Evolutionary conservation across 2,113 vertebrate species (phyloP).

Genomic region (Phalacrocorax pelagicus): DNA sequence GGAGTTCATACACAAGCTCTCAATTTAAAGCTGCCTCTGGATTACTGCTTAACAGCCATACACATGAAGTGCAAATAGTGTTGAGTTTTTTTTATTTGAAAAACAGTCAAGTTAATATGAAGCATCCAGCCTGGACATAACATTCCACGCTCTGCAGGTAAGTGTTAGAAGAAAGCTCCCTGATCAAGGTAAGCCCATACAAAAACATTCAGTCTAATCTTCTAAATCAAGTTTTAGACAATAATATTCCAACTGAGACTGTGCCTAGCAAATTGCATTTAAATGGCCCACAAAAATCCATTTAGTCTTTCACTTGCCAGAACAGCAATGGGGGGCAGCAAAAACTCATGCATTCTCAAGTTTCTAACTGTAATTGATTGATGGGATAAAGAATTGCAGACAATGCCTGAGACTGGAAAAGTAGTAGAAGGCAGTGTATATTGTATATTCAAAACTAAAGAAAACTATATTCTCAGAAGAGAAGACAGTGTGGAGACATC

Average conservation of each 20-base stretch:
- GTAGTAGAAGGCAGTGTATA: neutral
- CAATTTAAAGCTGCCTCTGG: neutral
- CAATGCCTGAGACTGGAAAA: neutral
- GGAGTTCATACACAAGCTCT: neutral
- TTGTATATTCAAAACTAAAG: neutral
- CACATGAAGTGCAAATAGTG: neutral
- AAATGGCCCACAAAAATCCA: constrained; percentile 44
- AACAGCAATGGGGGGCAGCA: neutral
- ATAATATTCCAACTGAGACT: constrained; percentile 34
- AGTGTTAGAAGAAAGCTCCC: neutral
- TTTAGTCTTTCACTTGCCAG: constrained; percentile 29
- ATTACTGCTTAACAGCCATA: neutral
- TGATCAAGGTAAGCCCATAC: neutral
- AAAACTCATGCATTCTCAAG: neutral
- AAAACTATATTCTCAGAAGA: neutral
- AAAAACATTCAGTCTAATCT: neutral
- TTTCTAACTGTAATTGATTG: constrained; percentile 26
- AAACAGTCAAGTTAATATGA: neutral
- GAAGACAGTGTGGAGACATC: neutral
- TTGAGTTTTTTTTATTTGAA: neutral
- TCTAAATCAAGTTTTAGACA: constrained; percentile 23
- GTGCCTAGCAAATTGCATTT: constrained; percentile 29
- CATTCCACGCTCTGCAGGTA: neutral
- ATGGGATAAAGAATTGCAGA: constrained; percentile 5
- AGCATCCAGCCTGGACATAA: neutral